These are phyloP conservation scores for fruit fly (Drosophila melanogaster) DNA, from an alignment of 1,140 invertebrate genomes.

Conservation along the genomic window Release_6_plus_ISO1_MT NT_037436.4:3660501-3661000, in stretches of 20 bases:
- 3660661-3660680: slow-evolving; percentile 75
- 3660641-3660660: slow-evolving; percentile 46
- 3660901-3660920: slow-evolving; percentile 60
- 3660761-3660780: slow-evolving; percentile 68
- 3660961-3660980: slow-evolving; percentile 80
- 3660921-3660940: slow-evolving; percentile 51
- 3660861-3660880: not conserved
- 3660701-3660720: slow-evolving; percentile 24
- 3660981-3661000: slow-evolving; percentile 53
- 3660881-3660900: slow-evolving; percentile 42
- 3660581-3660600: slow-evolving; percentile 57
- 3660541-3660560: slow-evolving; percentile 10
- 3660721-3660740: slow-evolving; percentile 75
- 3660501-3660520: not conserved
- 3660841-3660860: slow-evolving; percentile 61
- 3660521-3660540: not conserved
- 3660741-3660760: slow-evolving; percentile 76
- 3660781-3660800: slow-evolving; percentile 60
- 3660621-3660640: slow-evolving; percentile 76
- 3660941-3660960: slow-evolving; percentile 77
- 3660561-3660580: slow-evolving; percentile 28
- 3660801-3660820: slow-evolving; percentile 68
- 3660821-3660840: slow-evolving; percentile 77
- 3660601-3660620: slow-evolving; percentile 40
- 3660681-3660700: slow-evolving; percentile 72